phyloP scores from a whole-genome alignment of 2,113 vertebrate species.

The Takifugu bimaculatus region DNA sequence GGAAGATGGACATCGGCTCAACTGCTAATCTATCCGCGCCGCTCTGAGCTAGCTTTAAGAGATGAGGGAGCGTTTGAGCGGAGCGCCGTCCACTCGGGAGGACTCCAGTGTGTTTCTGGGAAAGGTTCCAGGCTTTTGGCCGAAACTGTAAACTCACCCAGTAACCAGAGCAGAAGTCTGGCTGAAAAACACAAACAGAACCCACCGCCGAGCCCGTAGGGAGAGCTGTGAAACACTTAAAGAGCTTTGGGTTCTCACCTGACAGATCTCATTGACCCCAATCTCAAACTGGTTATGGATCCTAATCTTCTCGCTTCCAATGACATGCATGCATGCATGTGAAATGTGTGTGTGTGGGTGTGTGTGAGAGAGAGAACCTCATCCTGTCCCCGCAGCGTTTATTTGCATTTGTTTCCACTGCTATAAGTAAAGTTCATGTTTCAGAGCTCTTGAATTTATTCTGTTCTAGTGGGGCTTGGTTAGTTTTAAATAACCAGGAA shows the following conservation, averaged over 20 bases:
- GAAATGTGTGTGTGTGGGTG: not conserved
- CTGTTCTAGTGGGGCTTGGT: not conserved
- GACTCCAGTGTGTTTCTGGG: not conserved
- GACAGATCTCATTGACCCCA: constrained; percentile 75
- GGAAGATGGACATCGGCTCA: constrained; percentile 73
- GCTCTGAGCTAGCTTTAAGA: constrained; percentile 45
- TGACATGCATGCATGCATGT: constrained; percentile 16
- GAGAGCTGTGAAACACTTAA: constrained; percentile 66
- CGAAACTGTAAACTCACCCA: not conserved
- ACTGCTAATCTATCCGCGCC: constrained; percentile 67
- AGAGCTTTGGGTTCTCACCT: constrained; percentile 69
- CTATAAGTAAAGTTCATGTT: too few species aligned
- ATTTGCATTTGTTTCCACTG: too few species aligned
- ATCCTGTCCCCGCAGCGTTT: not conserved
- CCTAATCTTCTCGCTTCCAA: constrained; percentile 64
- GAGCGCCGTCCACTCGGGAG: not conserved
- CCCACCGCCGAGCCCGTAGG: constrained; percentile 12
- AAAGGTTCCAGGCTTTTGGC: not conserved
- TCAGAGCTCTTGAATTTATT: not conserved
- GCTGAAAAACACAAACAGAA: constrained; percentile 4
- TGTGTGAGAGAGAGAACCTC: not conserved
- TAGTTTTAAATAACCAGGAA: constrained; percentile 18
- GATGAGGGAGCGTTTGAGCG: constrained; percentile 8
- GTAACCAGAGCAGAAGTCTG: not conserved
- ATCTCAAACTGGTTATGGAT: constrained; percentile 69